Conservation (phyloP, 2,113 vertebrate genomes). For the Phaethornis superciliosus region DNA sequence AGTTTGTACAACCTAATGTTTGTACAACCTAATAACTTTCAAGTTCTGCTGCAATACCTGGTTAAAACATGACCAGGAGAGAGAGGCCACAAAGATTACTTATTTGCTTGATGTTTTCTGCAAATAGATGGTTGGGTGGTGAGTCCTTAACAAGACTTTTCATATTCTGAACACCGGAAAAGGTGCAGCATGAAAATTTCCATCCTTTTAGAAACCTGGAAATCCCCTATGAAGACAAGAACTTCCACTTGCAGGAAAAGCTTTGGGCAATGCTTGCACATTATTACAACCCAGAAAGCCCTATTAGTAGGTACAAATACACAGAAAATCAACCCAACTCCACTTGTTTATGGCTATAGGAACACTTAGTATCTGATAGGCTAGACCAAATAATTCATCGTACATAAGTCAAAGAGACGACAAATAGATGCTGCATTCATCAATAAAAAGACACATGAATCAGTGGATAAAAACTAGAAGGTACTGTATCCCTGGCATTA, state of each 20-base stretch:
- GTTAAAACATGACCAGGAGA: background rate
- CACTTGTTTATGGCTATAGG: conserved; percentile 31
- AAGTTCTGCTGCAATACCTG: background rate
- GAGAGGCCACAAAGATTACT: background rate
- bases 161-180: background rate
- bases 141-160: background rate
- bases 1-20: background rate
- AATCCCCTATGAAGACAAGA: conserved; percentile 1
- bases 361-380: conserved; percentile 18
- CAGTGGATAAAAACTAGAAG: background rate
- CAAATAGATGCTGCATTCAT: background rate
- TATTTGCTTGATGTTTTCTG: background rate
- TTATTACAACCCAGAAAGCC: conserved; percentile 50
- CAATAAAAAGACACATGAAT: background rate
- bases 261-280: conserved; percentile 12
- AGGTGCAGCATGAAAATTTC: background rate
- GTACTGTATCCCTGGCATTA: background rate
- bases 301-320: conserved; percentile 32
- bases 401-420: background rate
- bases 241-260: conserved; percentile 26
- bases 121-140: background rate
- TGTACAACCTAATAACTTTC: background rate
- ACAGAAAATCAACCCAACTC: conserved; percentile 47
- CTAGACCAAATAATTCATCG: conserved; percentile 13
- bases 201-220: background rate